These are phyloP conservation scores for Deilephila elpenor DNA, from an alignment of 2,888 invertebrate genomes.

Conservation along the genomic window DNA sequence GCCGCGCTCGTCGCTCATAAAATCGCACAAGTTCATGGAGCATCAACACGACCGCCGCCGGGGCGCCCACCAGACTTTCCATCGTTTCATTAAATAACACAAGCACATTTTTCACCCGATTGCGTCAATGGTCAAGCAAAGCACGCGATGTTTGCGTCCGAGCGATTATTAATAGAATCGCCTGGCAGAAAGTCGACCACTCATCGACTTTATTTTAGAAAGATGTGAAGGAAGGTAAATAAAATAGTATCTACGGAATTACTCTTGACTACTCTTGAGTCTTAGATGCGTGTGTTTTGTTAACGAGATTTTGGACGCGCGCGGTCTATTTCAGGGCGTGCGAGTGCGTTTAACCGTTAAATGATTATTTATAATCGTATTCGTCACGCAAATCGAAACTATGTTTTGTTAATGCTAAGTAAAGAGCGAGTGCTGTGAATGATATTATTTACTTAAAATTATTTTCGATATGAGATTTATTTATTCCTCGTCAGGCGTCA, in stretches of 20 bases:
- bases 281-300: constrained; percentile 66
- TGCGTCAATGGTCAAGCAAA: constrained; percentile 80
- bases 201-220: constrained; percentile 79
- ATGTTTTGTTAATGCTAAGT: constrained; percentile 75
- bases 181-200: constrained; percentile 77
- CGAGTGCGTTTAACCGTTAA: constrained; percentile 59
- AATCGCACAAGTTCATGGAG: constrained; percentile 74
- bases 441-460: constrained; percentile 75
- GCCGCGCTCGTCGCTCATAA: constrained; percentile 42
- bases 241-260: constrained; percentile 72
- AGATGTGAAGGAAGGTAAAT: constrained; percentile 76
- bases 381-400: constrained; percentile 71
- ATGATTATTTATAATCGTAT: constrained; percentile 78
- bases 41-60: constrained; percentile 52
- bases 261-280: constrained; percentile 49
- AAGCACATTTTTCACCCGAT: constrained; percentile 79
- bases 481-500: constrained; percentile 72
- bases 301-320: constrained; percentile 60
- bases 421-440: constrained; percentile 65
- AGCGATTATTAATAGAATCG: constrained; percentile 76
- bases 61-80: constrained; percentile 71
- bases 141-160: constrained; percentile 80
- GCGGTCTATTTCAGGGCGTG: constrained; percentile 63
- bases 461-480: constrained; percentile 71
- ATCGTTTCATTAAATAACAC: constrained; percentile 75